These are phyloP conservation scores for Pycnomerus fuliginosus DNA, from an alignment of 2,888 invertebrate genomes.

Conservation along the genomic window DNA sequence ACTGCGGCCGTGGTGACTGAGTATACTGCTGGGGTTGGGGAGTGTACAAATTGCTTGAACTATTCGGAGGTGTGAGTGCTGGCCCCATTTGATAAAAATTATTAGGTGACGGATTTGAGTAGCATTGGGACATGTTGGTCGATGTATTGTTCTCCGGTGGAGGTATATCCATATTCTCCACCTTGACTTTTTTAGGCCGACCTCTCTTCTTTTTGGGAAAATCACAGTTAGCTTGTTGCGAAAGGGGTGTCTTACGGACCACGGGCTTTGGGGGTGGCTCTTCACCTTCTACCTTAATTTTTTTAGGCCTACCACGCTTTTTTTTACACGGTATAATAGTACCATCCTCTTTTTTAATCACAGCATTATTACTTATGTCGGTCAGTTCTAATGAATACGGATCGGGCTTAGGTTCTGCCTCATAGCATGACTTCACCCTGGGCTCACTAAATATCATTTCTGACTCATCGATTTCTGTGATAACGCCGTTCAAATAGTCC, in stretches of 20 bases:
- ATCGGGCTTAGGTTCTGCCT: slow-evolving; percentile 57
- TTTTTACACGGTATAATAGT: slow-evolving; percentile 75
- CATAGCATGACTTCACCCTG: slow-evolving; percentile 64
- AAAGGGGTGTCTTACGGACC: slow-evolving; percentile 50
- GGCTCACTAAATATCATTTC: slow-evolving; percentile 84
- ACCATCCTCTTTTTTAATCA: slow-evolving; percentile 61
- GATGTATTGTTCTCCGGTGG: slow-evolving; percentile 50
- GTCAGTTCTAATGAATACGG: slow-evolving; percentile 50
- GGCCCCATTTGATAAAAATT: slow-evolving; percentile 53
- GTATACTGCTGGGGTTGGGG: slow-evolving; percentile 46
- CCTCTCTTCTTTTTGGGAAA: slow-evolving; percentile 86
- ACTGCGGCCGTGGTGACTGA: slow-evolving; percentile 46
- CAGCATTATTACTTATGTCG: slow-evolving; percentile 55
- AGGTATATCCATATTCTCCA: slow-evolving; percentile 60
- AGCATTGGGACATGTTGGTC: slow-evolving; percentile 54
- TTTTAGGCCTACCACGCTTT: slow-evolving; percentile 88
- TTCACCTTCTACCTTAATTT: slow-evolving; percentile 71
- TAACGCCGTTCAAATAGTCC: slow-evolving; percentile 87
- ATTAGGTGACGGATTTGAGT: slow-evolving; percentile 54
- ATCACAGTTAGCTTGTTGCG: slow-evolving; percentile 54
- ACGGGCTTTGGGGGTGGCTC: slow-evolving; percentile 59
- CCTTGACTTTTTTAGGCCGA: slow-evolving; percentile 81
- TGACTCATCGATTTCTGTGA: slow-evolving; percentile 80
- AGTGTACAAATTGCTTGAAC: slow-evolving; percentile 46
- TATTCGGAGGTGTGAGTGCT: slow-evolving; percentile 50